Conservation (phyloP, 2,888 invertebrate species). For the Formica aserva region DNA sequence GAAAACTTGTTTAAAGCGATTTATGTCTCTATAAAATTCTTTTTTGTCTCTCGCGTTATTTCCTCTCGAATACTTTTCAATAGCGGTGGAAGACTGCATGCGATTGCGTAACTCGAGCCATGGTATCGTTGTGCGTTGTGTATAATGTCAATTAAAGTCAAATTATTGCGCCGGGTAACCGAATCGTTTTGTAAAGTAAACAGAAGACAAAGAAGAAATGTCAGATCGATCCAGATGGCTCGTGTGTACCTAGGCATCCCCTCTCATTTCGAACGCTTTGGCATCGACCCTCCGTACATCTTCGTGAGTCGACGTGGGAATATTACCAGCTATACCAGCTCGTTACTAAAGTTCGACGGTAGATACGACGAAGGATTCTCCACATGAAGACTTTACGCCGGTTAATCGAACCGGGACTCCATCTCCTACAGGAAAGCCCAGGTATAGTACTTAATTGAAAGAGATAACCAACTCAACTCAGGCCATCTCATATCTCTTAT, state of each 20-base stretch:
- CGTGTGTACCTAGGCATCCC: conserved; percentile 23
- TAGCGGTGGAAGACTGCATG: not conserved
- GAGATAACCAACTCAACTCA: conserved; percentile 24
- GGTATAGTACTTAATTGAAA: conserved; percentile 62
- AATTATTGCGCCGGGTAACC: conserved; percentile 40
- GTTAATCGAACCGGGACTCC: conserved; percentile 68
- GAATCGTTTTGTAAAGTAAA: conserved; percentile 43
- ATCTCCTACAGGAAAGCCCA: conserved; percentile 23
- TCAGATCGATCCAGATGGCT: conserved; percentile 37
- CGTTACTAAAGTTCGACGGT: conserved; percentile 73
- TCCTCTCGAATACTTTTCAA: not conserved
- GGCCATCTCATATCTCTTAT: not conserved
- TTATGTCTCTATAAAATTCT: not conserved
- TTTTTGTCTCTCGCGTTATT: not conserved
- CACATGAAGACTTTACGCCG: conserved; percentile 61
- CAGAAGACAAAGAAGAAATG: conserved; percentile 44
- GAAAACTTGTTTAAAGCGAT: not conserved
- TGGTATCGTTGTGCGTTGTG: not conserved
- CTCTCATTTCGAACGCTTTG: not conserved
- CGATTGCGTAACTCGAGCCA: conserved; percentile 15
- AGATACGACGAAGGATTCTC: conserved; percentile 62
- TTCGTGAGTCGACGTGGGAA: conserved; percentile 69
- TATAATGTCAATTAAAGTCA: conserved; percentile 42
- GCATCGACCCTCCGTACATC: conserved; percentile 39
- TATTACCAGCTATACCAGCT: conserved; percentile 70